Base-by-base conservation (phyloP, 2,888 invertebrate species). In the Anagyrus pseudococci region DNA sequence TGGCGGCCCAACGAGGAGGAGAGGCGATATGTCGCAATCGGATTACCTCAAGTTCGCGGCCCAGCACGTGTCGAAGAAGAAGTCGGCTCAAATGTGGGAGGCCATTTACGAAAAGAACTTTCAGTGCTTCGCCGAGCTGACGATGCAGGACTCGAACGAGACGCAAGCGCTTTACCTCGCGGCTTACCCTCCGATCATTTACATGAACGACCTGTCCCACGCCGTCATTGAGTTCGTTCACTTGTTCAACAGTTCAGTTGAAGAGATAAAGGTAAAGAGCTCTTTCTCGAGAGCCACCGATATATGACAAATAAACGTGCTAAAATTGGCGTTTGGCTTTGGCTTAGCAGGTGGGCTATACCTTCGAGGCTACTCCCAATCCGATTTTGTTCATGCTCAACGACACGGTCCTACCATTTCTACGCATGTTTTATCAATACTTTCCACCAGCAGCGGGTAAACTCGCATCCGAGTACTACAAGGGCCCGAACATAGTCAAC, bases 311-410 rank as follows among this genome's bases (percentile, higher is more conserved):
- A n/a, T n/a, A n/a, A n/a, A n/a, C n/a, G n/a, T n/a, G n/a, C n/a
- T n/a, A n/a, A n/a, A n/a, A n/a, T n/a, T n/a, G n/a, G n/a, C n/a
- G n/a, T n/a, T n/a, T n/a, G n/a, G n/a, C n/a, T n/a, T n/a, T n/a
- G n/a, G n/a, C n/a, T n/a, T n/a, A n/a, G n/a, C 73, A 89, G 88
- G 86, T 94, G 7, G 96, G 96, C 0, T 99, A 99, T 78, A 98
- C 98, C n/a, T 99, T 95, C 84, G 99, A 99, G 86, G 99, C 99
- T 58, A 98, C 98, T 4, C 93, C 98, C 52, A 99, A 99, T 84
- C 95, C 95, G 4, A 96, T 95, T 79, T 81, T 98, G 0, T 97
- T 92, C 82, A 81, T 96, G 17, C 81, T 93, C 52, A 89, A 93
- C 70, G 83, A 90, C 66, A 86, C 92, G 78, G 89, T 96, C 0